Evolutionary conservation across 2,888 invertebrate genomes (phyloP).

Genomic region (Tetranychus truncatus): DNA sequence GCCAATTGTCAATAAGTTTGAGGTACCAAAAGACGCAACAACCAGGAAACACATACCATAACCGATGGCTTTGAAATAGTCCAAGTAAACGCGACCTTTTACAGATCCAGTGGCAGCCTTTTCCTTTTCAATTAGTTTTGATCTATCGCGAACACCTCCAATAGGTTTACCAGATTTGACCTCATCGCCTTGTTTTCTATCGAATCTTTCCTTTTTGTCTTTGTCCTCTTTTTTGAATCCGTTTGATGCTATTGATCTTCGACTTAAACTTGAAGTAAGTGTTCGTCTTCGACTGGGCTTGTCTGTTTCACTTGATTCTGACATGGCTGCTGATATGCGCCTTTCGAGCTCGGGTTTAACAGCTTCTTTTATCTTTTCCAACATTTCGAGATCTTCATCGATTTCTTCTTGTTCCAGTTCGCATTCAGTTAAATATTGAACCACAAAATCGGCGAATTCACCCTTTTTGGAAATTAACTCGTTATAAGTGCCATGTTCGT

Average conservation of each 20-base stretch:
- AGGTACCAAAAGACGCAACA: not conserved
- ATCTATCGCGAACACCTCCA: too few species aligned
- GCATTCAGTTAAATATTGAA: constrained; percentile 34
- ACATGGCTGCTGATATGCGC: not conserved
- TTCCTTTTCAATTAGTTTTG: constrained; percentile 19
- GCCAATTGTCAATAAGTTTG: constrained; percentile 18
- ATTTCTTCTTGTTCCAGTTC: constrained; percentile 24
- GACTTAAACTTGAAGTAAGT: not conserved
- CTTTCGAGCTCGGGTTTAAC: not conserved
- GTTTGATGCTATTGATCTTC: not conserved
- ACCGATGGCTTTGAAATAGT: constrained; percentile 18
- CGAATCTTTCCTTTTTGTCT: not conserved
- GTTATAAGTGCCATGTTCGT: constrained; percentile 73
- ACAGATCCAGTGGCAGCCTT: constrained; percentile 20
- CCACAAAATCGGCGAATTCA: constrained; percentile 40
- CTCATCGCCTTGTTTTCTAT: not conserved
- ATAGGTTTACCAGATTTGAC: not conserved
- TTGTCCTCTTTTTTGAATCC: not conserved
- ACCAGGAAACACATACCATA: not conserved
- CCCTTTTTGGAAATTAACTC: constrained; percentile 60
- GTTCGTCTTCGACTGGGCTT: not conserved
- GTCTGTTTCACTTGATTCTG: not conserved
- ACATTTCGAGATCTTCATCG: not conserved
- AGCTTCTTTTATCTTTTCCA: not conserved
- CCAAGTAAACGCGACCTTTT: constrained; percentile 20